Conservation (phyloP, 2,113 vertebrate genomes). For the Bostrychus sinensis region DNA sequence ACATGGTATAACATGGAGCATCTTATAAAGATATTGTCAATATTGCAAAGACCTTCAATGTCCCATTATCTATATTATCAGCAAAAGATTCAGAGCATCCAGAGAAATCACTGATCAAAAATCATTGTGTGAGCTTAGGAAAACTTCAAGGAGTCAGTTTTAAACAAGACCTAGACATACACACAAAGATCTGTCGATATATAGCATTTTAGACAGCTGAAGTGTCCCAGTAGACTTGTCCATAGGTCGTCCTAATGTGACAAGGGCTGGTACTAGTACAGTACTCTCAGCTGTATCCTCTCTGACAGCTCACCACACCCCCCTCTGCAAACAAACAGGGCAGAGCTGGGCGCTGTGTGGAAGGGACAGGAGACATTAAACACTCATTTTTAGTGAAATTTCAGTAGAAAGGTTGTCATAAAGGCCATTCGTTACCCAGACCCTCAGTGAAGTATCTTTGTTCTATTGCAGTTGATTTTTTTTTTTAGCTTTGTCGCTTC, state of each 20-base stretch:
- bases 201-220: conserved; percentile 21
- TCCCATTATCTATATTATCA: too few species aligned
- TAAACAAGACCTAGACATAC: too few species aligned
- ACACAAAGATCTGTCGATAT: conserved; percentile 13
- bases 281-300: conserved; percentile 28
- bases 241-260: conserved; percentile 42
- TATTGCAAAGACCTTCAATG: too few species aligned
- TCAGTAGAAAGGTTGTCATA: too few species aligned
- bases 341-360: conserved; percentile 5
- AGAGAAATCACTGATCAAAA: too few species aligned
- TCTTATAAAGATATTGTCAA: too few species aligned
- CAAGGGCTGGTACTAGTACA: conserved; percentile 41
- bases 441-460: too few species aligned
- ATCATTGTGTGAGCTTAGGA: too few species aligned
- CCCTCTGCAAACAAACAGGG: conserved; percentile 12
- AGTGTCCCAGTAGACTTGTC: conserved; percentile 20
- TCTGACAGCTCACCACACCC: conserved; percentile 26
- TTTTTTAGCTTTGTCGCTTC: neutral
- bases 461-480: neutral
- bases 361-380: conserved; percentile 14
- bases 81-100: too few species aligned
- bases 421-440: too few species aligned
- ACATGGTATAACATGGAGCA: too few species aligned
- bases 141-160: too few species aligned
- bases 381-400: neutral